Conservation (phyloP, 2,888 invertebrate species). For the Arge pagana region DNA sequence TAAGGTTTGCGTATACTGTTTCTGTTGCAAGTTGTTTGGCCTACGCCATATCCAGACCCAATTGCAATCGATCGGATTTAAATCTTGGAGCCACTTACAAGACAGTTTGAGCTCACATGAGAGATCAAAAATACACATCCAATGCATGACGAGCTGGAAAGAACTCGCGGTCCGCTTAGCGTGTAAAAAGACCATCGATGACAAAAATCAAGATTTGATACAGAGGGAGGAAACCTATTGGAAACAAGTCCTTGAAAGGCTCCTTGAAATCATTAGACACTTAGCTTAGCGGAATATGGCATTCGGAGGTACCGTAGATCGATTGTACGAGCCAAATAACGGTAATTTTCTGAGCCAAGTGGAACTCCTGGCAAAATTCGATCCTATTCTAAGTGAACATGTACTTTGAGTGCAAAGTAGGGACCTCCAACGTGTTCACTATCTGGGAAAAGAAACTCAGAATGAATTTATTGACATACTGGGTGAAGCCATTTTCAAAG, state of each 20-base stretch:
- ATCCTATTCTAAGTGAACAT: constrained; percentile 21
- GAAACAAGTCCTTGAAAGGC: constrained; percentile 27
- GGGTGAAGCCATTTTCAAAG: constrained; percentile 19
- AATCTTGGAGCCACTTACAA: constrained; percentile 20
- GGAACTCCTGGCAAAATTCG: constrained; percentile 24
- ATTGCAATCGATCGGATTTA: constrained; percentile 22
- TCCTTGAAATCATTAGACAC: constrained; percentile 26
- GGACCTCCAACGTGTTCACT: constrained; percentile 15
- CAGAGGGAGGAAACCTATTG: constrained; percentile 26
- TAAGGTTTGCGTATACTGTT: constrained; percentile 23
- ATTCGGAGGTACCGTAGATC: constrained; percentile 29
- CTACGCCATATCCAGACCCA: neutral
- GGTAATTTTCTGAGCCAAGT: constrained; percentile 32
- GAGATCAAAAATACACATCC: constrained; percentile 16
- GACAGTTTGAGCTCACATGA: constrained; percentile 19
- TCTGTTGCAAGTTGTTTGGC: constrained; percentile 24
- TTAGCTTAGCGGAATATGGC: constrained; percentile 29
- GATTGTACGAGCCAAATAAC: constrained; percentile 28
- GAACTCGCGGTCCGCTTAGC: constrained; percentile 17
- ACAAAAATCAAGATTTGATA: constrained; percentile 17
- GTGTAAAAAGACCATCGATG: constrained; percentile 16
- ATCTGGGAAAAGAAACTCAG: constrained; percentile 24
- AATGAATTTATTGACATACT: constrained; percentile 23
- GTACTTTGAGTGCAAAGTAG: constrained; percentile 10
- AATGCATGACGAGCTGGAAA: constrained; percentile 11